Evolutionary conservation across 2,113 vertebrate genomes (phyloP), one percentile per base, ranked within the genome.

Genomic region (Mus pahari): DNA sequence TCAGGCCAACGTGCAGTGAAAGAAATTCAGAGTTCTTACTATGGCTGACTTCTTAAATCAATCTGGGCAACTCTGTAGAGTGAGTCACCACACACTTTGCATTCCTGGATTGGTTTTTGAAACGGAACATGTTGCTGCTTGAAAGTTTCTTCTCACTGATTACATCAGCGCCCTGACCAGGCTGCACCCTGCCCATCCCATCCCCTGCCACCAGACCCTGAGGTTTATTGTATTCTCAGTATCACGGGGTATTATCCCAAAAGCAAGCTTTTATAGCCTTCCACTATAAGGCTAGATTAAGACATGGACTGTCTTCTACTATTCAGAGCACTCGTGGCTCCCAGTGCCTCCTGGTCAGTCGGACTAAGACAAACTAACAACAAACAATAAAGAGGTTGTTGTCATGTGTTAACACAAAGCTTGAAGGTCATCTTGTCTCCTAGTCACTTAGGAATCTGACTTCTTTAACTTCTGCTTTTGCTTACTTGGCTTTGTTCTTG

Each of bases 111-210:
- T 83, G 17, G 39, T 42, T 64, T 28, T 53, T 53, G 8, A 26
- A 58, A 28, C n/a, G 60, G 6, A 17, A 53, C 7, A 24, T 1
- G 24, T 22, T 39, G 42, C 66, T 42, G 0, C 58, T 66, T 66
- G 10, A 42, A 1, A 31, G 50, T 74, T 28, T 31, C 58, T n/a
- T 5, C 55, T 70, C 39, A 10, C 0, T 4, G 3, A 20, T 0
- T 8, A 28, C 20, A n/a, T 39, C 7, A 13, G n/a, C 48, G 8
- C 55, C 70, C n/a, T n/a, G n/a, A 6, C 3, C 12, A 2, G 1
- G 8, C 64, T 66, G 19, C 17, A 4, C 36, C 86, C 74, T 66
- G 33, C 36, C 24, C 62, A 26, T n/a, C 83, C 24, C 62, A 26
- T n/a, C 79, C 79, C 73, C 42, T 12, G 55, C 53, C 50, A 26